These are phyloP conservation scores for Eupithecia insigniata DNA, from an alignment of 2,888 invertebrate genomes.

Conservation along the genomic window DNA sequence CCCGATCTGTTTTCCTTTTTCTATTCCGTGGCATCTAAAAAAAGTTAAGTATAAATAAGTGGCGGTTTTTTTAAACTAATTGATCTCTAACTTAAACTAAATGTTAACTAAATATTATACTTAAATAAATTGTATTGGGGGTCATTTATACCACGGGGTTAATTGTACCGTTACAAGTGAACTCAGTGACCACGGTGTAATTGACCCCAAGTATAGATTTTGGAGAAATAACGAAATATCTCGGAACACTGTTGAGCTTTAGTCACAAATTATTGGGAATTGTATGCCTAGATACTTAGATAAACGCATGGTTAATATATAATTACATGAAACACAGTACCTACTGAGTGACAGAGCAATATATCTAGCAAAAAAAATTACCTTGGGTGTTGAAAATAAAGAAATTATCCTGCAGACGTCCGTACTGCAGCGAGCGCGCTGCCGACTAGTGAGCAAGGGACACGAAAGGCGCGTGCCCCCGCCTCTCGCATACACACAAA, in stretches of 20 bases:
- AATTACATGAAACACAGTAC: no score
- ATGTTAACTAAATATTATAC: not conserved
- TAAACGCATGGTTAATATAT: no score
- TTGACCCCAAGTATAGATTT: no score
- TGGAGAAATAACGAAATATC: not conserved
- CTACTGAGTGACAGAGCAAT: no score
- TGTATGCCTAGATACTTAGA: no score
- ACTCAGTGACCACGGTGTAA: no score
- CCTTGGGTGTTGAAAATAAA: slow-evolving; percentile 1
- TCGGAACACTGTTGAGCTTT: no score
- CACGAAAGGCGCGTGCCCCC: slow-evolving; percentile 9
- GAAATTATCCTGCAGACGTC: not conserved
- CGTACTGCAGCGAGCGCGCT: slow-evolving; percentile 3
- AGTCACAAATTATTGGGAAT: no score
- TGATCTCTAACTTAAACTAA: not conserved
- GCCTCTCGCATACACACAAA: not conserved
- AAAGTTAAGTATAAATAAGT: not conserved
- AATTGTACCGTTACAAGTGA: no score
- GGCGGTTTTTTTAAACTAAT: no score
- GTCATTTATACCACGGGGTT: not conserved
- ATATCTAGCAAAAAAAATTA: not conserved
- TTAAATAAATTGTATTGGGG: no score
- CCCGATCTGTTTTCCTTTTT: slow-evolving; percentile 4
- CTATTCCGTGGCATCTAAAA: not conserved
- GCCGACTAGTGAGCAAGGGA: slow-evolving; percentile 6